phyloP scores from a whole-genome alignment of 2,113 vertebrate species.

The Grallaria varia region DNA sequence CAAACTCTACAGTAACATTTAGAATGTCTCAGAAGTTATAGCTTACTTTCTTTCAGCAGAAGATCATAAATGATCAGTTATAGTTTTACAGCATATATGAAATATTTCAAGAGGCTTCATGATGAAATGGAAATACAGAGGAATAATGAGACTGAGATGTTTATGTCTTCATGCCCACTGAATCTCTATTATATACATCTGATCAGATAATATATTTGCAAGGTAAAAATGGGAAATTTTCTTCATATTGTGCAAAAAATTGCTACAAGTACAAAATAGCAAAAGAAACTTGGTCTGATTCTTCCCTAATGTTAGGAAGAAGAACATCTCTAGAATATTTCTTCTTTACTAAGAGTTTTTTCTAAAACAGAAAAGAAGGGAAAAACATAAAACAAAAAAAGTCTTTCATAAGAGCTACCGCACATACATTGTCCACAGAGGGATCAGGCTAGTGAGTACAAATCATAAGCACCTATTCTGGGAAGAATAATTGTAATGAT shows the following conservation, averaged over 20 bases:
- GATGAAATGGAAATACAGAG: background rate
- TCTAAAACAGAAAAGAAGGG: background rate
- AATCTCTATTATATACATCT: background rate
- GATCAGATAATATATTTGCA: background rate
- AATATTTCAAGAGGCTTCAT: background rate
- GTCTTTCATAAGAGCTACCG: background rate
- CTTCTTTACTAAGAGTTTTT: background rate
- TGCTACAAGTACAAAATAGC: background rate
- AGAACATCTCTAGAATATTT: background rate
- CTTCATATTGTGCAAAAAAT: background rate
- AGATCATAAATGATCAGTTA: background rate
- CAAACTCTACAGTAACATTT: background rate
- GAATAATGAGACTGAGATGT: background rate
- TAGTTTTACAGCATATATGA: background rate
- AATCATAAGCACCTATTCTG: background rate
- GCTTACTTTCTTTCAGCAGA: background rate
- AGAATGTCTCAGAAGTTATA: background rate
- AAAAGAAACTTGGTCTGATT: background rate
- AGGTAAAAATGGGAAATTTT: background rate
- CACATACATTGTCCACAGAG: rapidly evolving
- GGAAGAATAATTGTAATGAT: background rate
- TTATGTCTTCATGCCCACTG: background rate
- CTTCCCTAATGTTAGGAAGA: background rate
- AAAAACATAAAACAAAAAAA: background rate
- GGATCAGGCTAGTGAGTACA: background rate